Evolutionary conservation across 2,113 vertebrate genomes (phyloP).

Genomic region (Xiphophorus couchianus): DNA sequence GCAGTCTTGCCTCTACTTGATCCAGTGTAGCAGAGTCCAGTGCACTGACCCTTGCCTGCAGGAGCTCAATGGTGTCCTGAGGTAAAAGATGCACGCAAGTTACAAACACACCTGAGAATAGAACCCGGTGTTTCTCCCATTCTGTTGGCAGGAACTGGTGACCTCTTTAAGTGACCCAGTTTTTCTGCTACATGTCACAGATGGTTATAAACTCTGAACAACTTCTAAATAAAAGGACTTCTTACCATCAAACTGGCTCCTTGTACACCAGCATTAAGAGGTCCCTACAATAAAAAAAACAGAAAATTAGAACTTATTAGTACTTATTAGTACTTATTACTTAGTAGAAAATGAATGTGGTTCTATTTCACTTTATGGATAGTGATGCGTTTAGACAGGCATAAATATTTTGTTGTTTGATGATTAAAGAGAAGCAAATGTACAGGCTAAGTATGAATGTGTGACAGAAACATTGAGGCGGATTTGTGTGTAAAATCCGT

Average conservation of each 20-base stretch:
- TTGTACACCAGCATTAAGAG: conserved; percentile 86
- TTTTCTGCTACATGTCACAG: conserved; percentile 43
- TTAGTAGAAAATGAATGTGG: conserved; percentile 24
- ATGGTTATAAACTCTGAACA: conserved; percentile 13
- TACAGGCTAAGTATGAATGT: conserved; percentile 23
- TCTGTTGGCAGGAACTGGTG: conserved; percentile 36
- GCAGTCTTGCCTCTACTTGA: conserved; percentile 93
- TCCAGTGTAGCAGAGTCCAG: conserved; percentile 90
- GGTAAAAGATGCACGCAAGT: conserved; percentile 7
- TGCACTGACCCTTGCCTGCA: conserved; percentile 90
- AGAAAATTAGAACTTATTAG: conserved; percentile 6
- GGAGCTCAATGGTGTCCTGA: conserved; percentile 90
- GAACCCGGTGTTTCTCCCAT: conserved; percentile 12
- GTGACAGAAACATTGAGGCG: conserved; percentile 11
- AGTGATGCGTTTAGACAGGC: neutral
- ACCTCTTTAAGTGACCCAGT: conserved; percentile 58
- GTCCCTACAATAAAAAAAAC: conserved; percentile 80
- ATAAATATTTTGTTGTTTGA: conserved; percentile 9
- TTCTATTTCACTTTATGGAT: conserved; percentile 24
- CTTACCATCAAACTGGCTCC: conserved; percentile 90
- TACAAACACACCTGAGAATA: neutral
- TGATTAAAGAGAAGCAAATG: conserved; percentile 17
- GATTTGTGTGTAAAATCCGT: neutral
- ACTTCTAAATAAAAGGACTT: conserved; percentile 1
- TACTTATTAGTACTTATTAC: too few relatives aligned